Percentiles rank a stretch among this genome's conserved stretches.
Conservation (phyloP, 2,888 invertebrate genomes). For the Hirtodrosophila alboralis region DNA sequence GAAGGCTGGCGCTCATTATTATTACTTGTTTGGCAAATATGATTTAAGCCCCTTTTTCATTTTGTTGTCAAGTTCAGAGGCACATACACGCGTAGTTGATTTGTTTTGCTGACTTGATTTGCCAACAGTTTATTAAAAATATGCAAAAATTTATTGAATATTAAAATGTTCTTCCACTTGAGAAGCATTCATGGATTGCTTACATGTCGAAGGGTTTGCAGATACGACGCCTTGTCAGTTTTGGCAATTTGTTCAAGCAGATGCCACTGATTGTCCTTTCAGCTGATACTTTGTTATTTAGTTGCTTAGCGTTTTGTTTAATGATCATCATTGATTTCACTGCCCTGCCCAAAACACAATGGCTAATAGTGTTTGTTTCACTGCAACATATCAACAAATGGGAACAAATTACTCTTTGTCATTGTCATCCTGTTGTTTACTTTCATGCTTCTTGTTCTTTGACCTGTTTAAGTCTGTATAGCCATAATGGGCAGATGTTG, state of each 20-base stretch:
- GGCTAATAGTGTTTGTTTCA: conserved; percentile 13
- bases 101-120: conserved; percentile 52
- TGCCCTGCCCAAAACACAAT: conserved; percentile 49
- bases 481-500: conserved; percentile 46
- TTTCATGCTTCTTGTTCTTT: conserved; percentile 2
- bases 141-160: conserved; percentile 50
- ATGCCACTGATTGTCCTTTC: conserved; percentile 36
- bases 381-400: conserved; percentile 70
- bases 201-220: conserved; percentile 32
- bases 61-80: conserved; percentile 56
- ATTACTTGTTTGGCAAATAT: no score
- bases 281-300: conserved; percentile 5
- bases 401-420: conserved; percentile 58
- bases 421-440: conserved; percentile 6
- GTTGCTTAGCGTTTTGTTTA: conserved; percentile 42
- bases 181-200: conserved; percentile 33
- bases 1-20: no score
- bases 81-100: conserved; percentile 14
- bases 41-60: no score
- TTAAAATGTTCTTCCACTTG: conserved; percentile 34
- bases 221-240: conserved; percentile 2
- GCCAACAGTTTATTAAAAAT: conserved; percentile 65
- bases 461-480: conserved; percentile 15
- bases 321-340: conserved; percentile 74
- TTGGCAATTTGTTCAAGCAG: conserved; percentile 23